Evolutionary conservation across 2,797 vertebrate species (phyloP), one percentile per base, ranked within the genome.

Genomic region (Borostomias antarcticus): DNA sequence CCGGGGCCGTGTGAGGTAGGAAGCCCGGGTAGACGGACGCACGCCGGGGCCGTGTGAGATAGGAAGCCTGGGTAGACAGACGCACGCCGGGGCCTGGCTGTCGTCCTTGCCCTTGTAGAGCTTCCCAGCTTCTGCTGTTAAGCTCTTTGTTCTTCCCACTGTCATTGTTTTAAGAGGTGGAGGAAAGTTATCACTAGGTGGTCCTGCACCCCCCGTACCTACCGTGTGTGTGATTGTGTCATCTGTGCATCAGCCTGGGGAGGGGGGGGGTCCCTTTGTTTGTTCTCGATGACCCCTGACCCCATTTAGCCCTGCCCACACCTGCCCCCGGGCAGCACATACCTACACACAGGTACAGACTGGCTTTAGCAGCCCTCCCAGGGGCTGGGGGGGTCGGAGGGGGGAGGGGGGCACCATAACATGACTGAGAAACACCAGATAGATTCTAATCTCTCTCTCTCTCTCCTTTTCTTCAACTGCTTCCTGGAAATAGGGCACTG

Each of bases 101-200:
- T 33, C 32, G 32, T 43, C 2, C 0, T n/a, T n/a, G 0, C 2
- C 15, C 2, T n/a, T 43, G 3, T 43, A 33, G 4, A 4, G 4
- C 72, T 69, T 82, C 81, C 53, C 64, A 74, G 68, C 78, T 0
- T 79, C 17, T 78, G 70, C 73, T 76, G 11, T 75, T 81, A 64
- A 70, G 61, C 64, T 58, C 19, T 75, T 75, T 69, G 61, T 73
- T 69, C 75, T 70, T 6, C 53, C 67, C 63, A 63, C 57, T 70
- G 66, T 68, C 66, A 68, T 77, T 82, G 76, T 79, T 85, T 80
- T 77, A 64, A 76, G 58, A 80, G 64, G 51, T 62, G 62, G 60
- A 37, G 37, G 10, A 74, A 69, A 62, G 62, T 75, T 77, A 76
- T 74, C 72, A 64, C 35, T 47, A 65, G 76, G 81, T 76, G 77